Conservation (phyloP, 2,888 invertebrate genomes). For the Coleophora deauratella region DNA sequence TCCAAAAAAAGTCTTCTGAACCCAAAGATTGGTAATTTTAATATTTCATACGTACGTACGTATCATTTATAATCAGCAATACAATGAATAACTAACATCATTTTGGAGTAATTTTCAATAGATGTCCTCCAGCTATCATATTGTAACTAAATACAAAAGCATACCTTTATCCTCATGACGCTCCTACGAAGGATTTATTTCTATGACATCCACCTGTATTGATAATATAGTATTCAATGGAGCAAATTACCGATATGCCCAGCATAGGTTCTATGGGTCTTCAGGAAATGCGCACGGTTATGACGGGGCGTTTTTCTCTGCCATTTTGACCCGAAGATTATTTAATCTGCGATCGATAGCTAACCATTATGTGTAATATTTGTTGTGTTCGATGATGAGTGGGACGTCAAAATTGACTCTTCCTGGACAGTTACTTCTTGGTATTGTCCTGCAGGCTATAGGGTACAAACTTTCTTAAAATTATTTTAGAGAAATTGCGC, state of each 20-base stretch:
- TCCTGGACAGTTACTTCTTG: background rate
- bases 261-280: constrained; percentile 14
- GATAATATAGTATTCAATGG: constrained; percentile 32
- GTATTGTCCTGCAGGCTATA: too few species aligned
- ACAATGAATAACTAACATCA: too few species aligned
- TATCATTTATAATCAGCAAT: too few species aligned
- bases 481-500: too few species aligned
- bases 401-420: background rate
- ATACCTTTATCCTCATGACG: background rate
- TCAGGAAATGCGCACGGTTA: constrained; percentile 35
- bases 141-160: too few species aligned
- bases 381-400: background rate
- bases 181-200: constrained; percentile 19
- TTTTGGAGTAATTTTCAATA: too few species aligned
- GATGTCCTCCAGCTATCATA: background rate
- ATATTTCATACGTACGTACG: too few species aligned
- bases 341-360: constrained; percentile 20
- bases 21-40: too few species aligned
- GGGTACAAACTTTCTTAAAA: too few species aligned
- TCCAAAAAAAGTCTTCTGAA: too few species aligned
- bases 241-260: constrained; percentile 30
- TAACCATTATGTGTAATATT: constrained; percentile 1
- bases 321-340: constrained; percentile 26
- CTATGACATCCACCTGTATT: constrained; percentile 20
- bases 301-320: constrained; percentile 38